A percentile compares a stretch with the other conserved stretches of the same genome.
Conservation (phyloP, 2,113 vertebrate species). For the Talpa occidentalis region DNA sequence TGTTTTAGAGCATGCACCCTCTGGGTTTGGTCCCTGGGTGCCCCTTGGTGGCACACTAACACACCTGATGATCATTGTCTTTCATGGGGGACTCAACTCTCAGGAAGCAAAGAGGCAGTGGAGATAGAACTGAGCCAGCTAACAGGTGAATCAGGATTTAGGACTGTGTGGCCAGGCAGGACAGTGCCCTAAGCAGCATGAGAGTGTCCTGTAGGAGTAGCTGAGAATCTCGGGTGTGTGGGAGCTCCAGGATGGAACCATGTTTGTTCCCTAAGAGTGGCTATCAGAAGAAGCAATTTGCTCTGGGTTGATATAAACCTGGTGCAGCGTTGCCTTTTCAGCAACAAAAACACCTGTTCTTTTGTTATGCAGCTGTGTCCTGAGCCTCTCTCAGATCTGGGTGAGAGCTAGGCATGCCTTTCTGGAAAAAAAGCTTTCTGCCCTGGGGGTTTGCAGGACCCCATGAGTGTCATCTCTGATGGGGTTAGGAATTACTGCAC, state of each 20-base stretch:
- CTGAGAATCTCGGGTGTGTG: background rate
- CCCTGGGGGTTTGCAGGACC: background rate
- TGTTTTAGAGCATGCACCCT: too few relatives aligned
- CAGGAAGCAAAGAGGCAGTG: background rate
- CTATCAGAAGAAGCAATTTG: background rate
- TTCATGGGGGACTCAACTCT: background rate
- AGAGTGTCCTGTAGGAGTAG: background rate
- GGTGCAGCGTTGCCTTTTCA: background rate
- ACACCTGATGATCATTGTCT: background rate
- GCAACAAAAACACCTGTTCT: too few relatives aligned
- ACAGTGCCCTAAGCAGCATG: background rate
- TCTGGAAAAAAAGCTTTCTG: background rate
- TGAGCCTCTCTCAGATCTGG: background rate
- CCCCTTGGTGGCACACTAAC: too few relatives aligned
- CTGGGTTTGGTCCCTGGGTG: too few relatives aligned
- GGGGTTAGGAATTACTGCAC: background rate
- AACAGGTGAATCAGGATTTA: background rate
- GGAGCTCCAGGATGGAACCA: background rate
- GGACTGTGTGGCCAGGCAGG: background rate
- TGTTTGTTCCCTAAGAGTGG: background rate
- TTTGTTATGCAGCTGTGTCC: fast-evolving
- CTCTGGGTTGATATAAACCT: too few relatives aligned
- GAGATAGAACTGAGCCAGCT: fast-evolving
- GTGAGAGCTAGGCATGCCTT: background rate
- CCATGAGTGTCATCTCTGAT: background rate